Evolutionary conservation across 2,888 invertebrate species (phyloP), one percentile per base, ranked within the genome.

Genomic region (Scelioninae gen. 1): DNA sequence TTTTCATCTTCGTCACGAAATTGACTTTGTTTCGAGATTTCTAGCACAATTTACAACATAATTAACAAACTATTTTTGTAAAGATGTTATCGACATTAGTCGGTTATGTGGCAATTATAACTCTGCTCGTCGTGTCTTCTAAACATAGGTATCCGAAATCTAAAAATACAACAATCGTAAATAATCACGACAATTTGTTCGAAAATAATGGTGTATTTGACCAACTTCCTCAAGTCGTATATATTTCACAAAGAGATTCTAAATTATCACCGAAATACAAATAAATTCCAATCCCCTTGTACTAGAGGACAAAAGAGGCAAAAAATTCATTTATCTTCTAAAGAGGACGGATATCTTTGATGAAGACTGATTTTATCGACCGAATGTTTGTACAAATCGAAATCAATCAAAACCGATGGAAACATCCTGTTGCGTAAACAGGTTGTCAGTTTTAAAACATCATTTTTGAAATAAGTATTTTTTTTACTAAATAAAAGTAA

Each of bases 171-270:
- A 0, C 11, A 23, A 23, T 53, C 63, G 47, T 75, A 75, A 80
- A 80, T 80, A 74, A 69, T 80, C 62, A 38, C 34, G 80, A 80
- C 80, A 69, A 80, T 80, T 80, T 66, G 51, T 55, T 79, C 32
- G 45, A 66, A 72, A 79, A 66, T 79, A 79, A 71, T 72, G 40
- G 69, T 66, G 62, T 53, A 60, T 76, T 58, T 68, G 60, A 76
- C 68, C 76, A 68, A 68, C 53, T 68, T 76, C 45, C 29, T 62
- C 34, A 15, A 62, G 23, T 31, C 63, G 40, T 58, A 40, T 43
- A 60, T 11, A 62, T 72, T 51, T 51, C 45, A 56, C 56, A 56
- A 56, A 49, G 34, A 32, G 34, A 9, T 8, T 49, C 34, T n/a
- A 34, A 49, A 38, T 34, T 62, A 38, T 31, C 5, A 9, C 31